Evolutionary conservation across 1,140 invertebrate species (phyloP).

Genomic region (Wasmannia auropunctata): DNA sequence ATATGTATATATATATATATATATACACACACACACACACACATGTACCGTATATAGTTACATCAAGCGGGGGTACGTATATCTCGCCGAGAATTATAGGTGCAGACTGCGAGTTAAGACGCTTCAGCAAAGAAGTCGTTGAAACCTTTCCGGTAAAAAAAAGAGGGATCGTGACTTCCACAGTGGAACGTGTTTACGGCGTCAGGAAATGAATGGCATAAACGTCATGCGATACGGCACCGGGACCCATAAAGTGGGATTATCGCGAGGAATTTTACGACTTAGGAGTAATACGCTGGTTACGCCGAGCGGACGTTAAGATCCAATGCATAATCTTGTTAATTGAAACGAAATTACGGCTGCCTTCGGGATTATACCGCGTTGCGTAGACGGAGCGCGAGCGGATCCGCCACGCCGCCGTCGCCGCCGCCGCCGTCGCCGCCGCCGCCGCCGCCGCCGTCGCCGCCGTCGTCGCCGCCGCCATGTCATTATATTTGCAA

Average conservation of each 20-base stretch:
- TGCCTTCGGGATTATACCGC: neutral
- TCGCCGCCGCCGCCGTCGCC: too few species aligned
- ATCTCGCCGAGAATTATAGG: slow-evolving; percentile 37
- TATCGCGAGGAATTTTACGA: slow-evolving; percentile 50
- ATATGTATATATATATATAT: neutral
- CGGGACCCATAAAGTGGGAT: slow-evolving; percentile 40
- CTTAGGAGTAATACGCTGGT: slow-evolving; percentile 22
- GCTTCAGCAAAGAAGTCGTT: slow-evolving; percentile 56
- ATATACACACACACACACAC: neutral
- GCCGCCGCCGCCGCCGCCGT: too few species aligned
- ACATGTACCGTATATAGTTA: slow-evolving; percentile 3
- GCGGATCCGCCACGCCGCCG: too few species aligned
- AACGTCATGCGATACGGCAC: slow-evolving; percentile 47
- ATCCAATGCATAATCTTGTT: slow-evolving; percentile 44
- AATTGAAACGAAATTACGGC: slow-evolving; percentile 57
- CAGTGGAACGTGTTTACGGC: slow-evolving; percentile 50
- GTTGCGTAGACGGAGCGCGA: neutral
- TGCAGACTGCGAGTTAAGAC: slow-evolving; percentile 13
- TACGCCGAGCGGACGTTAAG: slow-evolving; percentile 41
- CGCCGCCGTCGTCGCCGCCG: too few species aligned
- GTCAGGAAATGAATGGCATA: slow-evolving; percentile 59
- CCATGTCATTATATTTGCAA: slow-evolving; percentile 41
- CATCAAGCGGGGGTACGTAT: neutral
- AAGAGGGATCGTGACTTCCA: slow-evolving; percentile 49
- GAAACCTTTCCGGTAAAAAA: slow-evolving; percentile 40